Conservation (phyloP, 2,113 vertebrate genomes). For the Eptesicus fuscus region DNA sequence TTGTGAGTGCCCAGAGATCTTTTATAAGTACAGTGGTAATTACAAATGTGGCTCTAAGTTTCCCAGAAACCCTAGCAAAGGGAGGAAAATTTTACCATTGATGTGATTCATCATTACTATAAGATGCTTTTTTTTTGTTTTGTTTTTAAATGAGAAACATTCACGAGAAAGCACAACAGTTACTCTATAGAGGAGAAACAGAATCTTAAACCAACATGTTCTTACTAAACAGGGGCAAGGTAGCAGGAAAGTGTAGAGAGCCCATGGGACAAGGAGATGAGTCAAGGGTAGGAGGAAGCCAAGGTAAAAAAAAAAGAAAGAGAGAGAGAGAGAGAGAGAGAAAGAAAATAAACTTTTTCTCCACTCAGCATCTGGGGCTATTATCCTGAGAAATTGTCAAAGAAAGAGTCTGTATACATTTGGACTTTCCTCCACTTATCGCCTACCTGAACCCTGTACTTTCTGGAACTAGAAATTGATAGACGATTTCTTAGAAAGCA, state of each 20-base stretch:
- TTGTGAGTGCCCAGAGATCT: not conserved
- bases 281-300: not conserved
- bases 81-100: not conserved
- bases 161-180: constrained; percentile 12
- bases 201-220: not conserved
- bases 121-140: not conserved
- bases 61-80: not conserved
- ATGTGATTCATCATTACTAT: not conserved
- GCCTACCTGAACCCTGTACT: not conserved
- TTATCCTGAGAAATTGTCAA: not conserved
- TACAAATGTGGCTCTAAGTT: not conserved
- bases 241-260: not conserved
- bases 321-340: too few species aligned
- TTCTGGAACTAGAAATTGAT: not conserved
- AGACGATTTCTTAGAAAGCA: not conserved
- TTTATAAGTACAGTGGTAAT: not conserved
- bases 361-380: not conserved
- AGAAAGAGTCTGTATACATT: not conserved
- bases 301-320: not conserved
- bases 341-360: not conserved
- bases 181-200: constrained; percentile 17
- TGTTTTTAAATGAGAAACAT: constrained; percentile 27
- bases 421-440: not conserved
- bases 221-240: not conserved
- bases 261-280: not conserved